These are phyloP conservation scores for Plectrocnemia conspersa DNA, from an alignment of 1,140 invertebrate species.

Conservation along the genomic window DNA sequence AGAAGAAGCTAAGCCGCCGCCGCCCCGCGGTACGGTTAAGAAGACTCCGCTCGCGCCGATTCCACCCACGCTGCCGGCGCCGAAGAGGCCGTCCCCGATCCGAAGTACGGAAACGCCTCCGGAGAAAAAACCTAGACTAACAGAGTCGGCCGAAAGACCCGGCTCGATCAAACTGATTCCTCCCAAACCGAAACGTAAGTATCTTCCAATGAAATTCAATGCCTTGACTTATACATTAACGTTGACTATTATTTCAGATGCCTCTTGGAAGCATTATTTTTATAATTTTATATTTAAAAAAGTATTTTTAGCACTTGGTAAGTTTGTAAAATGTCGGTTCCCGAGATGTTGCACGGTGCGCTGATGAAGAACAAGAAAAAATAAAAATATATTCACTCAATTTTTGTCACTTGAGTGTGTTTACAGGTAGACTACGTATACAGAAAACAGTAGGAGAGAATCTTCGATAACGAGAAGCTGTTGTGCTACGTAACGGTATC, in stretches of 20 bases:
- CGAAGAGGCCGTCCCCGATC: conserved; percentile 62
- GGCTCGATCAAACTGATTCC: conserved; percentile 80
- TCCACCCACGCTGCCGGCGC: conserved; percentile 43
- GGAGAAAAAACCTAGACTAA: conserved; percentile 71
- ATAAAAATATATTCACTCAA: too few species aligned
- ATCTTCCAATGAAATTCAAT: conserved; percentile 36
- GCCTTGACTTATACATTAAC: neutral
- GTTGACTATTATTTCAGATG: conserved; percentile 24
- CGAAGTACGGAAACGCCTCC: conserved; percentile 50
- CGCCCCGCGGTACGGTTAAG: conserved; percentile 57
- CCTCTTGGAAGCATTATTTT: neutral
- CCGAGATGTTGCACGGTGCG: too few species aligned
- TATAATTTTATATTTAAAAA: neutral
- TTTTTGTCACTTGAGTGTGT: too few species aligned
- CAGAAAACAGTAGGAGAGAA: too few species aligned
- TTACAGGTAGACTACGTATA: too few species aligned
- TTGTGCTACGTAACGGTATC: too few species aligned
- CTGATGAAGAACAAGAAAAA: too few species aligned
- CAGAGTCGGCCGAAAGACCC: conserved; percentile 61
- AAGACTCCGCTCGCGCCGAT: conserved; percentile 53
- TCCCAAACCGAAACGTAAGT: conserved; percentile 86
- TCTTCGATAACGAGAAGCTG: too few species aligned
- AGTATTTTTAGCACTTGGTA: neutral
- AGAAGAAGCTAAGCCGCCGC: conserved; percentile 75
- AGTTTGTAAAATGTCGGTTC: too few species aligned